Evolutionary conservation across 2,888 invertebrate genomes (phyloP), one percentile per base, ranked within the genome.

Genomic region (Leptinotarsa tumamoca): DNA sequence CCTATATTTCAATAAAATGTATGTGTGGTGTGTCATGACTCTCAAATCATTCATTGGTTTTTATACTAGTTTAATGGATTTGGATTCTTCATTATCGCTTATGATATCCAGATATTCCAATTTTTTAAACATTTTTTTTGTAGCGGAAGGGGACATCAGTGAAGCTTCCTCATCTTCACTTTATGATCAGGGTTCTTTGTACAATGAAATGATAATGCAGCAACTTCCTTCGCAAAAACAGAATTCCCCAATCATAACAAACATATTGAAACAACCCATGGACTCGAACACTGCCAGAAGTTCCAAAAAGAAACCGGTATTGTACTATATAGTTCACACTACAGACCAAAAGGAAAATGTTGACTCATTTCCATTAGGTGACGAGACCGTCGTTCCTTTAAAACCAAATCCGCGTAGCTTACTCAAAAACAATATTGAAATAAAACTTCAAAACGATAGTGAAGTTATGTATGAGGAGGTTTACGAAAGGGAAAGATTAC

Each of bases 321-420:
- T 83, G 15, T 85, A 85, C 76, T 86, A 85, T 71, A 80, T 87
- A 33, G 82, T 87, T 7, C 84, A 43, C 51, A 80, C 84, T 67
- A 83, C 85, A 0, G 87, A 88, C 77, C 77, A 77, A 72, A 88
- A 88, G 75, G 88, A 88, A 80, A 88, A 88, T 79, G 82, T 87
- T 4, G 84, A 83, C 72, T 79, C 84, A 21, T 67, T 82, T 49
- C 63, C 77, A 15, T 21, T 72, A 67, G 56, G 69, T 17, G 67
- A 21, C 21, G 58, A 68, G 21, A 77, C 51, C 2, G 3, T 69
- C 23, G n/a, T 76, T 66, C 52, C 73, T 10, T 17, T 74, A 17
- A 84, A 83, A 73, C 77, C 83, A 3, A 87, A 87, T 80, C 86
- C 87, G 2, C 81, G 87, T 69, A 87, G 87, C 75, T 81, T 88